Conservation (phyloP, 1,140 invertebrate species). For the Monomorium pharaonis region DNA sequence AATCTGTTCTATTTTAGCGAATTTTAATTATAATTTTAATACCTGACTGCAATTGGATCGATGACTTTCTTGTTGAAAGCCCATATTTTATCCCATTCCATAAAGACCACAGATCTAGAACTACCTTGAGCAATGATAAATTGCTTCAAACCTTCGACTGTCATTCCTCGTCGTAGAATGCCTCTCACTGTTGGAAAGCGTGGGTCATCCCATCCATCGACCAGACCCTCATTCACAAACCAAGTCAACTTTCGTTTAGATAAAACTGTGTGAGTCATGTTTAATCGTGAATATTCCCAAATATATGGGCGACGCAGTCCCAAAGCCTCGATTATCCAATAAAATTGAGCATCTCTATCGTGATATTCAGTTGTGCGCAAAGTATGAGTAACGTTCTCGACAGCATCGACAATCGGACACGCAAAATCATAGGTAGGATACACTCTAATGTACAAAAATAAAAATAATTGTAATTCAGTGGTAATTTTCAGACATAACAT, state of each 20-base stretch:
- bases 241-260: constrained; percentile 99
- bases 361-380: constrained; percentile 99
- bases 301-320: constrained; percentile 96
- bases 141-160: constrained; percentile 97
- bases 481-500: not conserved
- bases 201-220: constrained; percentile 99
- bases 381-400: constrained; percentile 99
- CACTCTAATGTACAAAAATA: constrained; percentile 87
- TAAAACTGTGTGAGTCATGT: constrained; percentile 98
- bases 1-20: not conserved
- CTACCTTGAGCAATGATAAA: constrained; percentile 99
- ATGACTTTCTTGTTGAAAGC: constrained; percentile 98
- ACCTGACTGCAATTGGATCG: constrained; percentile 81
- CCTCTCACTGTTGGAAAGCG: constrained; percentile 99
- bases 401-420: constrained; percentile 98
- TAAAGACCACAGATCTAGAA: constrained; percentile 98
- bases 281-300: constrained; percentile 96
- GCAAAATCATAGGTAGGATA: constrained; percentile 99
- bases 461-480: not conserved
- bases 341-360: constrained; percentile 99
- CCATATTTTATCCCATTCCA: constrained; percentile 99
- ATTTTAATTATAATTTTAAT: constrained; percentile 29
- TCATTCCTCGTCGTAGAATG: constrained; percentile 97
- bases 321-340: constrained; percentile 97
- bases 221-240: constrained; percentile 97